phyloP scores from a whole-genome alignment of 2,888 invertebrate genomes.

The Cordilura impudica region DNA sequence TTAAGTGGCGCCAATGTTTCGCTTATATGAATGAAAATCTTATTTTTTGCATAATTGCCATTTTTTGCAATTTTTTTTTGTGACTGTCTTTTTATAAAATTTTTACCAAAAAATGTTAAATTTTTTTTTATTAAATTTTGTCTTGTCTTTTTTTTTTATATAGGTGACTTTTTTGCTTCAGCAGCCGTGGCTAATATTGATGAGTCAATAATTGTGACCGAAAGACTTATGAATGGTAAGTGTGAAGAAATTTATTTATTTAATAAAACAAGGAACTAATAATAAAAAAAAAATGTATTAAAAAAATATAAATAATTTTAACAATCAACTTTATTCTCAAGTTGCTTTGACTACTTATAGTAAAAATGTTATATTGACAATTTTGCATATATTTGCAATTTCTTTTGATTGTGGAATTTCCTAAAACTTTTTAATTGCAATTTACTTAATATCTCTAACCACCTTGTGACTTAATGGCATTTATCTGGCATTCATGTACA shows the following conservation, averaged over 20 bases:
- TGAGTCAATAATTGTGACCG: conserved; percentile 50
- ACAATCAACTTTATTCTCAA: too few species aligned
- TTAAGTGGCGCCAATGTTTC: conserved; percentile 48
- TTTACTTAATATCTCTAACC: neutral
- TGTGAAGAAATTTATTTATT: conserved; percentile 20
- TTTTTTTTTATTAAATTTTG: conserved; percentile 27
- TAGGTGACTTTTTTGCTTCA: conserved; percentile 55
- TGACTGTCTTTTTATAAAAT: conserved; percentile 8
- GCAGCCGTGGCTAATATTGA: conserved; percentile 37
- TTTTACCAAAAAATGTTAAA: conserved; percentile 28
- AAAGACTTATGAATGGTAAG: conserved; percentile 60
- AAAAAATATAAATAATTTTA: too few species aligned
- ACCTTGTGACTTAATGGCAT: neutral
- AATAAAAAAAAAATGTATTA: too few species aligned
- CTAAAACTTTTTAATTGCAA: conserved; percentile 10
- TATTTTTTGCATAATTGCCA: conserved; percentile 5
- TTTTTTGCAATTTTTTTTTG: neutral
- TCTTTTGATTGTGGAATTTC: conserved; percentile 7
- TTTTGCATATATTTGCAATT: neutral
- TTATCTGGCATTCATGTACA: neutral
- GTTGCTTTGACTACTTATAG: too few species aligned
- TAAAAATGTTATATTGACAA: neutral
- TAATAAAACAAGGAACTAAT: too few species aligned
- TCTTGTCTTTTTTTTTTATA: conserved; percentile 25
- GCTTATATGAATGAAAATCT: conserved; percentile 12